Evolutionary conservation across 2,113 vertebrate species (phyloP), one percentile per base, ranked within the genome.

Genomic region (Nothobranchius furzeri): DNA sequence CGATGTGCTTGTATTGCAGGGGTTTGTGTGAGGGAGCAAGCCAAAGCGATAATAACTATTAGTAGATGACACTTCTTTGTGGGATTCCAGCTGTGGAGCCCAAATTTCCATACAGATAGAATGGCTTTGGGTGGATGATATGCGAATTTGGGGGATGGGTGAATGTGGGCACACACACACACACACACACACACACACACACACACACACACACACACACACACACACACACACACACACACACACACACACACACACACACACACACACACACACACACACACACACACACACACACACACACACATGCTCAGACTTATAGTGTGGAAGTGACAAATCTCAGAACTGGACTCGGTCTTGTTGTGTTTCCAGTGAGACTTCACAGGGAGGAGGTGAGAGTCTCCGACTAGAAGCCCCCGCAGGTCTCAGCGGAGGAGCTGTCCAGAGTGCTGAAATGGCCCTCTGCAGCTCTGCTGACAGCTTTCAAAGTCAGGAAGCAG

Each of bases 51-150:
- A 98, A 98, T 98, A 97, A 98, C 95, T 97, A 98, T 98, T 98
- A 98, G 95, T 96, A 95, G 96, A 97, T 96, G 95, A 96, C 95
- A 95, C 94, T 93, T 93, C 94, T 95, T 94, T 91, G 94, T 94
- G 87, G 87, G 93, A 94, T 92, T 96, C 96, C 96, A 98, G 96
- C 96, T 98, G 96, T 96, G 96, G 84, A 95, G 92, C 92, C 88
- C 88, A 58, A 94, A 98, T 98, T 98, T 98, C 95, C 97, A 98
- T 98, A 98, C 96, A 98, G 96, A 98, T 98, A 96, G 96, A 96
- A 96, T 96, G 95, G 94, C 95, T 96, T 94, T 95, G 95, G 95
- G 95, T 94, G 94, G 95, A 95, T 96, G 95, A 96, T 96, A 95
- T 95, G 83, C 61, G 58, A 65, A 45, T 78, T 92, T 86, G 81